Evolutionary conservation across 1,140 invertebrate species (phyloP).

Genomic region (Aleiodes sp.): DNA sequence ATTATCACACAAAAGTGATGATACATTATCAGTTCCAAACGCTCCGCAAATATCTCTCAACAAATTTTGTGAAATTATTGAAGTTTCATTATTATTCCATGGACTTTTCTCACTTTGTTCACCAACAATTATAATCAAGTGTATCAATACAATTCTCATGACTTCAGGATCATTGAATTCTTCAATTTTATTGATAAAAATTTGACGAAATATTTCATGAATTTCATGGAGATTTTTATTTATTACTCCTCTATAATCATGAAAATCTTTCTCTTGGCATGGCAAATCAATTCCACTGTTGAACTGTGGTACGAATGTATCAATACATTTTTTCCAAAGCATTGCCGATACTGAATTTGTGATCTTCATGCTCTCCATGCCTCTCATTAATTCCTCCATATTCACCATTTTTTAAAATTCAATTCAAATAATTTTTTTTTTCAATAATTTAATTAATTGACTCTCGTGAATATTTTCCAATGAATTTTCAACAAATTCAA

Average conservation of each 20-base stretch:
- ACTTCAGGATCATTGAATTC: constrained; percentile 30
- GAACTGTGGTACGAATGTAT: constrained; percentile 49
- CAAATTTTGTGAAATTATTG: constrained; percentile 44
- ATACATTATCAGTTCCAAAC: constrained; percentile 41
- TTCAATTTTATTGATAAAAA: constrained; percentile 34
- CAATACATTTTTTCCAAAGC: constrained; percentile 46
- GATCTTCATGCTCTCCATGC: constrained; percentile 31
- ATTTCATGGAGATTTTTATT: constrained; percentile 50
- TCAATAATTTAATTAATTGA: neutral
- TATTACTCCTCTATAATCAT: constrained; percentile 47
- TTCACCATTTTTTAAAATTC: neutral
- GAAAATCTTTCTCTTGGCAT: constrained; percentile 55
- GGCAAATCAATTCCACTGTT: constrained; percentile 42
- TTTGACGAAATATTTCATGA: constrained; percentile 41
- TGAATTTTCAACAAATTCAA: neutral
- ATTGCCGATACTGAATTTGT: constrained; percentile 24
- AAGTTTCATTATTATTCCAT: constrained; percentile 54
- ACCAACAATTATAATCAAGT: constrained; percentile 57
- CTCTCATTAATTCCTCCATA: constrained; percentile 31
- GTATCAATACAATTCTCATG: constrained; percentile 41
- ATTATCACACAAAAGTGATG: constrained; percentile 40
- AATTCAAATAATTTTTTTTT: neutral
- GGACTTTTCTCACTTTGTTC: constrained; percentile 54
- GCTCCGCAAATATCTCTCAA: constrained; percentile 44
- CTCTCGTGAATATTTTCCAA: neutral